Evolutionary conservation across 2,888 invertebrate species (phyloP).

Genomic region (Calameuta pallipes): DNA sequence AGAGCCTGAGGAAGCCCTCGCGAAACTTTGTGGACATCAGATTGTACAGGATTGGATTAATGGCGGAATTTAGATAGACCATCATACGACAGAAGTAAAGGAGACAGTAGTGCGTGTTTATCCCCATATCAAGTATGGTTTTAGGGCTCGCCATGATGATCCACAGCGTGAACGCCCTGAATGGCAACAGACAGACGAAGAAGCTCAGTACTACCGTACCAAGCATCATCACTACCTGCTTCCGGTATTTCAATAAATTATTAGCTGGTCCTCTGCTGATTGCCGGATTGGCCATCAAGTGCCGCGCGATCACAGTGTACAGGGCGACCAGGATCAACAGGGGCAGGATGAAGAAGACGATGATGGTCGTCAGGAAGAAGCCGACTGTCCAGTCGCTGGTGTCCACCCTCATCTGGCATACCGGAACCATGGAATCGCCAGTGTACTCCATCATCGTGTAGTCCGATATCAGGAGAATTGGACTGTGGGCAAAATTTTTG

Average conservation of each 20-base stretch:
- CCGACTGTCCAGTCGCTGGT: slow-evolving; percentile 78
- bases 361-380: slow-evolving; percentile 84
- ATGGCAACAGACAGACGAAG: slow-evolving; percentile 90
- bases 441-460: slow-evolving; percentile 79
- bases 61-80: slow-evolving; percentile 90
- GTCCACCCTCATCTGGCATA: slow-evolving; percentile 84
- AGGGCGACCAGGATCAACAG: slow-evolving; percentile 82
- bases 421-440: slow-evolving; percentile 73
- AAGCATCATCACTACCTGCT: slow-evolving; percentile 88
- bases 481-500: slow-evolving; percentile 72
- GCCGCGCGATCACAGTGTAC: slow-evolving; percentile 87
- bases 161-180: slow-evolving; percentile 89
- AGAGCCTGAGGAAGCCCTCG: slow-evolving; percentile 79
- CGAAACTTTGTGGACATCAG: slow-evolving; percentile 93
- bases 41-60: slow-evolving; percentile 92
- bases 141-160: slow-evolving; percentile 82
- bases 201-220: slow-evolving; percentile 91
- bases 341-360: slow-evolving; percentile 87
- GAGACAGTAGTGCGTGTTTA: slow-evolving; percentile 85
- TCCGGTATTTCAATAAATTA: slow-evolving; percentile 78
- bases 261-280: slow-evolving; percentile 73
- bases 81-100: slow-evolving; percentile 88
- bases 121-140: slow-evolving; percentile 74
- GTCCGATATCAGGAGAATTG: slow-evolving; percentile 84
- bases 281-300: slow-evolving; percentile 83